A percentile compares a stretch with the other conserved stretches of the same genome.
Conservation (phyloP, 2,888 invertebrate species). For the Meloe dianella region DNA sequence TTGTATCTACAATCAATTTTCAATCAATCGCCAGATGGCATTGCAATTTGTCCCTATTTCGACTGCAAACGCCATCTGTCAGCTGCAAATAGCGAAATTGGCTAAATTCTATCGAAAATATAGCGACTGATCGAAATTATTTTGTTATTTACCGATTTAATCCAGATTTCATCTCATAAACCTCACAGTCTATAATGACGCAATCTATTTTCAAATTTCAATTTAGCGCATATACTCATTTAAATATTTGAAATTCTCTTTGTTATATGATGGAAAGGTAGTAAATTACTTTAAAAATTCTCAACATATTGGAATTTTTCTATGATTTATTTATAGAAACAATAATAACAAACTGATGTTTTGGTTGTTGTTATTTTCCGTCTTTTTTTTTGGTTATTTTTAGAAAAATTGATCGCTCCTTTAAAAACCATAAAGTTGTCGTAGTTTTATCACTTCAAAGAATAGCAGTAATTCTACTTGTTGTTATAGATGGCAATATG, state of each 20-base stretch:
- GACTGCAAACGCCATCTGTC: too few relatives aligned
- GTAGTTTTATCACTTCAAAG: constrained; percentile 33
- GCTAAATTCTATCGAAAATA: too few relatives aligned
- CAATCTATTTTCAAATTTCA: neutral
- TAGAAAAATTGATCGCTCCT: neutral
- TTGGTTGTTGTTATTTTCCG: neutral
- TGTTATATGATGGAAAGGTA: neutral
- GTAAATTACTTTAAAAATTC: neutral
- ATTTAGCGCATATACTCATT: neutral
- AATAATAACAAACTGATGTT: too few relatives aligned
- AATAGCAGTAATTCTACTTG: constrained; percentile 23
- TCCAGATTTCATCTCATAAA: too few relatives aligned
- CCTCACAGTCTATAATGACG: neutral
- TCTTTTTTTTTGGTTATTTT: neutral
- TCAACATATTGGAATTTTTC: neutral
- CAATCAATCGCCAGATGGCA: too few relatives aligned
- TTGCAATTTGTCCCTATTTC: too few relatives aligned
- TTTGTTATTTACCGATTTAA: too few relatives aligned
- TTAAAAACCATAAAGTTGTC: neutral
- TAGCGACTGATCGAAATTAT: too few relatives aligned
- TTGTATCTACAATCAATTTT: too few relatives aligned
- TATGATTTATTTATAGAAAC: neutral
- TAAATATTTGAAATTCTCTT: neutral
- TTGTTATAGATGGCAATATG: constrained; percentile 12
- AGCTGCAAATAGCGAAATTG: too few relatives aligned